Percentiles rank a stretch among this genome's conserved stretches.
phyloP scores from a whole-genome alignment of 2,797 vertebrate genomes.

The Ceryle rudis region DNA sequence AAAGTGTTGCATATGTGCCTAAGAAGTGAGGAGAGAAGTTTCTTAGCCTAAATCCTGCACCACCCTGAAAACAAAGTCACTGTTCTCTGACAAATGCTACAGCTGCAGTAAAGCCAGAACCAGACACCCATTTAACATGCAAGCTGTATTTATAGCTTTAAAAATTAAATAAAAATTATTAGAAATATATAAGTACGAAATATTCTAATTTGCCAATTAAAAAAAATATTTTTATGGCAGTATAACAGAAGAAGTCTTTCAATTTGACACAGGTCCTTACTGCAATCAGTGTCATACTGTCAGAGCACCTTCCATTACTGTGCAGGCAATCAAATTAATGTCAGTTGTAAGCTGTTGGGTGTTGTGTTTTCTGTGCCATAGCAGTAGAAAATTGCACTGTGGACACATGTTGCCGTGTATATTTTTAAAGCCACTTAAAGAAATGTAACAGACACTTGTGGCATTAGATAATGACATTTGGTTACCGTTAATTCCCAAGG shows the following conservation, averaged over 20 bases:
- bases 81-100: background rate
- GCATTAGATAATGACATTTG: background rate
- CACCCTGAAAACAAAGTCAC: background rate
- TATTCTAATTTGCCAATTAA: background rate
- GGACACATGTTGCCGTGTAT: background rate
- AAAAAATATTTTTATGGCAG: background rate
- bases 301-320: background rate
- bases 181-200: background rate
- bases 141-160: background rate
- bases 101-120: background rate
- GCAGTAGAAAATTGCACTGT: background rate
- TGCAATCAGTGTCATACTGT: background rate
- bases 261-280: background rate
- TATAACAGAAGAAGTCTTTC: background rate
- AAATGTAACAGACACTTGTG: background rate
- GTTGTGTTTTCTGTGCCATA: background rate
- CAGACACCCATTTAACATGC: background rate
- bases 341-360: background rate
- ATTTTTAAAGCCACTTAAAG: background rate
- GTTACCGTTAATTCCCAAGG: background rate
- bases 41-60: background rate
- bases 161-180: constrained; percentile 16
- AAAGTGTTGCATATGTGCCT: background rate
- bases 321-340: background rate
- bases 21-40: background rate